Conservation (phyloP, 2,888 invertebrate species). For the Drosophila paramelanica region DNA sequence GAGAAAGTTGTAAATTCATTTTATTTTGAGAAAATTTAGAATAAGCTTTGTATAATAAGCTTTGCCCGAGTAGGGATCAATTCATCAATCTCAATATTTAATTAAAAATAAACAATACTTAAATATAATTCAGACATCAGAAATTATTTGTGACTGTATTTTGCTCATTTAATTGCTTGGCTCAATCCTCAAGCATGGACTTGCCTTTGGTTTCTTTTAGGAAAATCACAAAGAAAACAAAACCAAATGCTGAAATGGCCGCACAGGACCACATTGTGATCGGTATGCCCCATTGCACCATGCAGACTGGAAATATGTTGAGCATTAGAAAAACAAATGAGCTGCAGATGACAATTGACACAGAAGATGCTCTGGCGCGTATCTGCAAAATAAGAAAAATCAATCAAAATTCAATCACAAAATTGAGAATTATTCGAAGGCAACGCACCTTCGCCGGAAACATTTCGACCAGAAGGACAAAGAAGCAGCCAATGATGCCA, state of each 20-base stretch:
- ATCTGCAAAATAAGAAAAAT: constrained; percentile 60
- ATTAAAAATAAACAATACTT: background rate
- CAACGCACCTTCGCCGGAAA: constrained; percentile 80
- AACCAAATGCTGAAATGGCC: constrained; percentile 50
- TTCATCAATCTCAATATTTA: no score
- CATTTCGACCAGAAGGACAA: constrained; percentile 82
- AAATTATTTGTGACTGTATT: no score
- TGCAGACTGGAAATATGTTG: constrained; percentile 79
- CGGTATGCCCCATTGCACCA: constrained; percentile 61
- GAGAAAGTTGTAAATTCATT: no score
- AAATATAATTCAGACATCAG: no score
- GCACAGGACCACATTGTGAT: constrained; percentile 76
- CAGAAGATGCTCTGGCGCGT: constrained; percentile 71
- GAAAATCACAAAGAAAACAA: constrained; percentile 63
- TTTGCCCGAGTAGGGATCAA: background rate
- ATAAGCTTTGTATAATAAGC: no score
- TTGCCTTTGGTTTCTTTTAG: constrained; percentile 81
- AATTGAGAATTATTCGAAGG: accelerated
- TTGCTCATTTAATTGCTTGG: background rate
- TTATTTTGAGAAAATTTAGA: no score
- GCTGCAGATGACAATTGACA: constrained; percentile 70
- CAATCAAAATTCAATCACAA: background rate
- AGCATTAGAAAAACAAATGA: constrained; percentile 70
- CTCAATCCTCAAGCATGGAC: constrained; percentile 61
- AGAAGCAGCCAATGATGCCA: constrained; percentile 81